These are phyloP conservation scores for Corbicula japonica DNA, from an alignment of 2,888 invertebrate species.

Conservation along the genomic window DNA sequence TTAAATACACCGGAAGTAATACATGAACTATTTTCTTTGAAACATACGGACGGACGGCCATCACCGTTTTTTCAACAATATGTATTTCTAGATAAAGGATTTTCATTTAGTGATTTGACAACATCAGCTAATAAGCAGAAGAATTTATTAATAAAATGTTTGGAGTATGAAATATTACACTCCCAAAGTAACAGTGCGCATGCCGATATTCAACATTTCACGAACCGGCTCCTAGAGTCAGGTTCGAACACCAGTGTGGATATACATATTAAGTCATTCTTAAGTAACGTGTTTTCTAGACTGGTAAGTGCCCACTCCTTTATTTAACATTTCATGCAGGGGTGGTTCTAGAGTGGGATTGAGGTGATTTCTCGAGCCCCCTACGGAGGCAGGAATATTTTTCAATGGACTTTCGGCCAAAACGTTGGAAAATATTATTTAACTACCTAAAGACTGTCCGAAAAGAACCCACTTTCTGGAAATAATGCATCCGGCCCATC, in stretches of 20 bases:
- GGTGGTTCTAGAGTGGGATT: too few species aligned
- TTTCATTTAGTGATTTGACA: conserved; percentile 46
- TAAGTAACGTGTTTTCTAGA: conserved; percentile 23
- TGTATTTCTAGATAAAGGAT: conserved; percentile 47
- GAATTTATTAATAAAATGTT: conserved; percentile 17
- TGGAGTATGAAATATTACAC: conserved; percentile 20
- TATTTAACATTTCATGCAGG: too few species aligned
- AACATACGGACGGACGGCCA: conserved; percentile 36
- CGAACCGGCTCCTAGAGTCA: too few species aligned
- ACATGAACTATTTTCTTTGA: conserved; percentile 8
- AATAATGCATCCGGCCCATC: too few species aligned
- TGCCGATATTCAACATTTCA: too few species aligned
- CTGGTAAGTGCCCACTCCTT: conserved; percentile 10
- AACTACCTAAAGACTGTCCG: too few species aligned
- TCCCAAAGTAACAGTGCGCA: background rate
- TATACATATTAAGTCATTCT: background rate
- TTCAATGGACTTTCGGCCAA: too few species aligned
- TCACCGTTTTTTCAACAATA: conserved; percentile 55
- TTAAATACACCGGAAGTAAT: conserved; percentile 33
- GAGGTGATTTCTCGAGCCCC: too few species aligned
- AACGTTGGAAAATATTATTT: too few species aligned
- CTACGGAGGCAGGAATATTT: too few species aligned
- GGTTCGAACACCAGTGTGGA: background rate
- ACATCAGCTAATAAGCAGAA: conserved; percentile 36
- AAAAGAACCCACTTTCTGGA: too few species aligned